Conservation (phyloP, 2,888 invertebrate genomes). For the Lasioglossum malachurum region DNA sequence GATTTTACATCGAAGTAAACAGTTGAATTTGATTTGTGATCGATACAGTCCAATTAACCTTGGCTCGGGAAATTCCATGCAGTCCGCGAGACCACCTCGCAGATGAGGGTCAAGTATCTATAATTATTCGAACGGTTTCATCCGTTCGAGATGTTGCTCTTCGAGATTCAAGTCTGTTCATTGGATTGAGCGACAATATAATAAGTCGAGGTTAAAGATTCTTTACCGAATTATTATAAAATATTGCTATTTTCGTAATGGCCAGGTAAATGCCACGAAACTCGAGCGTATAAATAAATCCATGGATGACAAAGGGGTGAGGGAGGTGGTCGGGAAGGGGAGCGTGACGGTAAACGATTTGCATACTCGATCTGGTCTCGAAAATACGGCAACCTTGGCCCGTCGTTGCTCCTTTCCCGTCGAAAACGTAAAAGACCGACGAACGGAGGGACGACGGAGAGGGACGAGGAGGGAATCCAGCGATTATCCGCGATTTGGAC, state of each 20-base stretch:
- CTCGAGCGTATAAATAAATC: slow-evolving; percentile 26
- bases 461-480: not conserved
- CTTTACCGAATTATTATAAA: not conserved
- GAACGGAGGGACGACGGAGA: not conserved
- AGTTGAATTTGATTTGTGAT: not conserved
- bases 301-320: slow-evolving; percentile 30
- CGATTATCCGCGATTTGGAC: slow-evolving; percentile 23
- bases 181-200: not conserved
- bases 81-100: not conserved
- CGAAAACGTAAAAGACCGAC: not conserved
- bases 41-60: not conserved
- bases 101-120: not conserved
- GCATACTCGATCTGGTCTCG: slow-evolving; percentile 55
- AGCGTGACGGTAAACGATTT: slow-evolving; percentile 35
- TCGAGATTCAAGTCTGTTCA: not conserved
- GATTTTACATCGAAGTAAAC: not conserved
- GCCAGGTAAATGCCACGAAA: not conserved
- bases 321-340: not conserved
- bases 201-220: not conserved
- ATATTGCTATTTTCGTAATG: not conserved
- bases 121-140: not conserved
- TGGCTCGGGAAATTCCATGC: not conserved
- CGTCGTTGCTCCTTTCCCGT: not conserved
- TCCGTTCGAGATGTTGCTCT: not conserved
- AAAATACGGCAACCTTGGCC: slow-evolving; percentile 47